These are phyloP conservation scores for Sula dactylatra DNA, from an alignment of 2,113 vertebrate species.

Conservation along the genomic window DNA sequence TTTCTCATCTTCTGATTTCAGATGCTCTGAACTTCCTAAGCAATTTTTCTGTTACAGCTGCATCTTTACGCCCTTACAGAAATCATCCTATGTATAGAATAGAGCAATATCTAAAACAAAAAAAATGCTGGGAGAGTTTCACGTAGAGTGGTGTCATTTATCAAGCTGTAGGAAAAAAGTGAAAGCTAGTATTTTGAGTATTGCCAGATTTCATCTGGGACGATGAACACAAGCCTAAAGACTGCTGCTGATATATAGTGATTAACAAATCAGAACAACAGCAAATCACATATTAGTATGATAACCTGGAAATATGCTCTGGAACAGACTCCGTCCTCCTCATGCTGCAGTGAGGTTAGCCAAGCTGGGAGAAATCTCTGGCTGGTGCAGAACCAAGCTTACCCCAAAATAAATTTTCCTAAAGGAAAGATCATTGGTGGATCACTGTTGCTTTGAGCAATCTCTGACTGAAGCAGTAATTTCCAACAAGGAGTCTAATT, in stretches of 20 bases:
- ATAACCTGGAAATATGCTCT: background rate
- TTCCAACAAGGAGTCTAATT: slow-evolving; percentile 9
- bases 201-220: background rate
- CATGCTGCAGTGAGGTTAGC: background rate
- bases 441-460: background rate
- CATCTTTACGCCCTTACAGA: background rate
- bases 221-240: background rate
- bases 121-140: background rate
- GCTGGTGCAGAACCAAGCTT: background rate
- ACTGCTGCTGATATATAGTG: background rate
- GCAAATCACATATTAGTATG: background rate
- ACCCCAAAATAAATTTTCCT: background rate
- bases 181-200: background rate
- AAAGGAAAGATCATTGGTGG: background rate
- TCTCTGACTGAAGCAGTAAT: background rate
- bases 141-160: background rate
- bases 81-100: background rate
- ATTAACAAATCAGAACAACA: background rate
- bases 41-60: slow-evolving; percentile 26
- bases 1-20: slow-evolving; percentile 38
- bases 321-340: background rate
- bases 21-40: slow-evolving; percentile 19
- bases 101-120: background rate
- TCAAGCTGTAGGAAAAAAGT: background rate
- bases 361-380: background rate